Base-by-base conservation (phyloP, 2,797 vertebrate species). In the Clarias platycephalus region DNA sequence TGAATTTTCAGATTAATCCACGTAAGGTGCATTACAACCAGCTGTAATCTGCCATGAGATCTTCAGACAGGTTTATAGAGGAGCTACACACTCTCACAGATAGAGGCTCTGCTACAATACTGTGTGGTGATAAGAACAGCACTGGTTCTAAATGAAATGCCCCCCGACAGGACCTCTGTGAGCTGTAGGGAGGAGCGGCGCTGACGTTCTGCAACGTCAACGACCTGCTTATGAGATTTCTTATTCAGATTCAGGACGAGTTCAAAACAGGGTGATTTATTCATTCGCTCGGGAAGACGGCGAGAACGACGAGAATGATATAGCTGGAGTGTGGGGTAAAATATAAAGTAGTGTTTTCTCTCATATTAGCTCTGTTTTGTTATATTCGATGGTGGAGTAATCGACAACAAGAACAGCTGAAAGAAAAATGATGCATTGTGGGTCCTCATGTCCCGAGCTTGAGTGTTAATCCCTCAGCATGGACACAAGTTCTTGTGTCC, bases 401-500 rank as follows among this genome's bases (percentile, higher is more conserved):
- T 31, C 49, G n/a, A 20, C 1, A 31, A 55, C 49, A 74, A 8
- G 26, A 28, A 16, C 5, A 71, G 40, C 22, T 1, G 2, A 68
- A 49, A 16, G 4, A 44, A 18, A 15, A 74, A 26, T 8, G 44
- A 75, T 31, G 72, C 72, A 57, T 76, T 58, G 53, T 58, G 74
- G 74, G 74, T 92, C 89, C 87, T 91, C 71, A 85, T 89, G 86
- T 84, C 89, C 85, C 83, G 82, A 76, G 60, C 86, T 80, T 91
- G 89, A 84, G 80, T 88, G 83, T 86, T 86, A 91, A 88, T 87
- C 86, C 86, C 87, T 83, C 85, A 89, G 84, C 81, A 84, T 89
- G 80, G 82, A 88, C 88, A 72, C 84, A 82, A 83, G 91, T 93
- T 94, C 92, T 91, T 89, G 89, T 77, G 81, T n/a, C n/a, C n/a